A percentile compares a stretch with the other conserved stretches of the same genome.
phyloP scores from a whole-genome alignment of 2,113 vertebrate genomes.

The Ranitomeya imitator region DNA sequence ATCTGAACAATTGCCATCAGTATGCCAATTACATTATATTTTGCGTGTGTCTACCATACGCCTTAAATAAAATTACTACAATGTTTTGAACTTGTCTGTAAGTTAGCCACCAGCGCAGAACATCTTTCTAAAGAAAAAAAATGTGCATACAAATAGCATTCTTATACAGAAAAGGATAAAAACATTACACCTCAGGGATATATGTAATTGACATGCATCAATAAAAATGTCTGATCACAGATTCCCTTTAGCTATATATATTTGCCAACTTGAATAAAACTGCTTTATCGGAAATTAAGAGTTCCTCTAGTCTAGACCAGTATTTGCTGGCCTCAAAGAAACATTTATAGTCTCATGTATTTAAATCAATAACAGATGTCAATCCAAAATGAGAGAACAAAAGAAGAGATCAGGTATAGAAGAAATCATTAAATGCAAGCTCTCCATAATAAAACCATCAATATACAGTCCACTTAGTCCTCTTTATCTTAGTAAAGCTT shows the following conservation, averaged over 20 bases:
- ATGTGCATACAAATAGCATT: background rate
- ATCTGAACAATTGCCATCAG: background rate
- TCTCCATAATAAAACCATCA: slow-evolving; percentile 17
- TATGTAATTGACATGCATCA: slow-evolving; percentile 1
- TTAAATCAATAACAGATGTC: slow-evolving; percentile 44
- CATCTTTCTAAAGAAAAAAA: background rate
- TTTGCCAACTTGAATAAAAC: background rate
- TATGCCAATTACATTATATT: background rate
- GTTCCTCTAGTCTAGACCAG: background rate
- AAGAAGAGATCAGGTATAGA: slow-evolving; percentile 11
- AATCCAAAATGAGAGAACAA: slow-evolving; percentile 26
- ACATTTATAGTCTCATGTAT: slow-evolving; percentile 20
- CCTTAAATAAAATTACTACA: too few relatives aligned
- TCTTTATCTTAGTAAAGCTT: slow-evolving; percentile 17
- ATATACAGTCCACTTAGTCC: background rate
- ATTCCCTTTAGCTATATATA: background rate
- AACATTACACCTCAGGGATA: background rate
- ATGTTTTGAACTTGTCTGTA: background rate
- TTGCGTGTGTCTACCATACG: background rate
- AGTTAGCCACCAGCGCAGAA: background rate
- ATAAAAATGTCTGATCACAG: background rate
- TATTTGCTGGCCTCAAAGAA: slow-evolving; percentile 1
- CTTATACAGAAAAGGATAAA: background rate
- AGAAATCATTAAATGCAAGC: background rate
- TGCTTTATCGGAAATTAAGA: slow-evolving; percentile 14